Base-by-base conservation (phyloP, 2,113 vertebrate genomes). In the Neolamprologus devosi region DNA sequence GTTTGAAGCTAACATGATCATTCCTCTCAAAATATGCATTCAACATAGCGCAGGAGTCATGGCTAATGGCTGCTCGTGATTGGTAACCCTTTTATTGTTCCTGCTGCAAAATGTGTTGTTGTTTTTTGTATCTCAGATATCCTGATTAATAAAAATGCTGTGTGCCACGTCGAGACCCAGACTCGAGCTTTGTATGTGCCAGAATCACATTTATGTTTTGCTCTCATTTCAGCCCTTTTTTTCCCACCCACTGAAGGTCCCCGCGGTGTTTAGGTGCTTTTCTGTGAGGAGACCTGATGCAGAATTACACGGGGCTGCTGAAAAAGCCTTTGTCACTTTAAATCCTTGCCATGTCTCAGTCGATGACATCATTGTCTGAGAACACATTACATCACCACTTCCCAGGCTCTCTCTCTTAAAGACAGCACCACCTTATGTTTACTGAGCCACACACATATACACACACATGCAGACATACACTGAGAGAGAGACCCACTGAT, bases 321-420 rank as follows among this genome's bases (percentile, higher is more conserved):
- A 94, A 93, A 95, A 94, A 37, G 94, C 91, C 95, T 95, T 95
- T 96, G 94, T 95, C 93, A 95, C 94, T 96, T 96, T 96, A 96
- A 96, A 96, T 96, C 92, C 94, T 93, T 81, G 88, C 93, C 84
- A 90, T 88, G 95, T 96, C 95, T 95, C 93, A 94, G 92, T 84
- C 87, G 95, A 97, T 97, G 96, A 97, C 96, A 97, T 97, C 96
- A 97, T 96, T 95, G 95, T 96, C 96, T 96, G 95, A 95, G 96
- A 97, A 95, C 94, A 96, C 96, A 97, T 97, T 97, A 97, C 96
- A 97, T 97, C 96, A 97, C 93, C 96, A 92, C 95, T 96, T 96
- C 93, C 94, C 94, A 94, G 95, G 95, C 95, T 90, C 92, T 91
- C 95, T 86, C 94, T 92, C 94, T 95, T 94, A 95, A 95, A 95